These are phyloP conservation scores for Delichon dasypus DNA, from an alignment of 2,797 vertebrate genomes.

Conservation along the genomic window DNA sequence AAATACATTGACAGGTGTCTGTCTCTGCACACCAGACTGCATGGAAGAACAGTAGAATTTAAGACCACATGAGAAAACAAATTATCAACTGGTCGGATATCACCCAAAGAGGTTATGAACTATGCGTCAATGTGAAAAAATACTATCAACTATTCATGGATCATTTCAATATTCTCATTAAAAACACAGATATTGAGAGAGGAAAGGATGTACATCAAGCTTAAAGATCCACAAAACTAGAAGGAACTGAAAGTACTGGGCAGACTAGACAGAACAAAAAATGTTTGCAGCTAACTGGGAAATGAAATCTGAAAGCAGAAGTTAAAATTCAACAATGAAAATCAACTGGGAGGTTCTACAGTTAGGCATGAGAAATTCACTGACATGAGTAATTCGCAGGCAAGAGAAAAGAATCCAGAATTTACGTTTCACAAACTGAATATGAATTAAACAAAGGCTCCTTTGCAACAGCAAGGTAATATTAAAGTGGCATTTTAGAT, in stretches of 20 bases:
- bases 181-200: not conserved
- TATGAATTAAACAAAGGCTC: not conserved
- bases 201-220: not conserved
- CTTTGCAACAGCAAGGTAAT: not conserved
- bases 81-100: not conserved
- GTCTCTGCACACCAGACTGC: not conserved
- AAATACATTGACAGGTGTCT: not conserved
- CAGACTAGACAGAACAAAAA: not conserved
- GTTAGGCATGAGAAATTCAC: not conserved
- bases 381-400: not conserved
- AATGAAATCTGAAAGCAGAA: not conserved
- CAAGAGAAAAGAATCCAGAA: not conserved
- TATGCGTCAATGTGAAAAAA: not conserved
- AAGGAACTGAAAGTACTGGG: not conserved
- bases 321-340: not conserved
- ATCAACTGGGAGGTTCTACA: not conserved
- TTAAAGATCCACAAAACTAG: not conserved
- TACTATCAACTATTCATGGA: not conserved
- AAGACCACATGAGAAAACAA: not conserved
- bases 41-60: not conserved
- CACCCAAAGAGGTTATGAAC: not conserved
- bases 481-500: not conserved
- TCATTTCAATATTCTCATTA: not conserved
- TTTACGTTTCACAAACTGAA: not conserved
- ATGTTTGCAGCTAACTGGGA: not conserved